Conservation (phyloP, 2,888 invertebrate species). For the Auanema freiburgensis region DNA sequence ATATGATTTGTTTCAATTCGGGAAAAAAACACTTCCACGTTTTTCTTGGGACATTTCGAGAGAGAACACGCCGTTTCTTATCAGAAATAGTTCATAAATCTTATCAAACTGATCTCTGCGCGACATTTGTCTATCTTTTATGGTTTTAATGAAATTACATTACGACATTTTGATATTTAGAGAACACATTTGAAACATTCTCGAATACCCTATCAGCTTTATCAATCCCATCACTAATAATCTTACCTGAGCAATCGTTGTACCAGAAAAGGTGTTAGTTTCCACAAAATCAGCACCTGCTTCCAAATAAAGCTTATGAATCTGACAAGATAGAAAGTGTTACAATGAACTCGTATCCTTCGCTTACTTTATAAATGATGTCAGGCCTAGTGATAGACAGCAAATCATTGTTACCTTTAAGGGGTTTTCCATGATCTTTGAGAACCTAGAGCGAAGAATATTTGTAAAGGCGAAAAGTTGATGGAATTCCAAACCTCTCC, state of each 20-base stretch:
- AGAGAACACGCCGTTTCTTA: too few relatives aligned
- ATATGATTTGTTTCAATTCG: constrained; percentile 64
- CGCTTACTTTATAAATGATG: constrained; percentile 68
- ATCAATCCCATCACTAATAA: too few relatives aligned
- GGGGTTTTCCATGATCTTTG: constrained; percentile 65
- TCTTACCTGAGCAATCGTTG: constrained; percentile 42
- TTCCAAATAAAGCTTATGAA: constrained; percentile 66
- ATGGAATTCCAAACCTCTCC: constrained; percentile 29
- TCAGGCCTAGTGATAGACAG: constrained; percentile 69
- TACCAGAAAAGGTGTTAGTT: constrained; percentile 70
- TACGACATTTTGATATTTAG: too few relatives aligned
- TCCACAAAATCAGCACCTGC: constrained; percentile 72
- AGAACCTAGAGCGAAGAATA: constrained; percentile 60
- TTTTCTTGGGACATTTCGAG: too few relatives aligned
- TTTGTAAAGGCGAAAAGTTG: not conserved
- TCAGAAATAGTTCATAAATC: too few relatives aligned
- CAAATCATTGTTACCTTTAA: constrained; percentile 72
- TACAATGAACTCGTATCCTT: not conserved
- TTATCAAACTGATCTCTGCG: too few relatives aligned
- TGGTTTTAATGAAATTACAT: too few relatives aligned
- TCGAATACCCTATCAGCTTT: too few relatives aligned
- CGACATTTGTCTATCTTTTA: too few relatives aligned
- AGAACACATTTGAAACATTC: too few relatives aligned
- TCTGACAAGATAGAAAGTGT: constrained; percentile 20
- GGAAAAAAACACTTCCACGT: too few relatives aligned